Conservation (phyloP, 2,888 invertebrate species). For the Pseudococcus viburni region DNA sequence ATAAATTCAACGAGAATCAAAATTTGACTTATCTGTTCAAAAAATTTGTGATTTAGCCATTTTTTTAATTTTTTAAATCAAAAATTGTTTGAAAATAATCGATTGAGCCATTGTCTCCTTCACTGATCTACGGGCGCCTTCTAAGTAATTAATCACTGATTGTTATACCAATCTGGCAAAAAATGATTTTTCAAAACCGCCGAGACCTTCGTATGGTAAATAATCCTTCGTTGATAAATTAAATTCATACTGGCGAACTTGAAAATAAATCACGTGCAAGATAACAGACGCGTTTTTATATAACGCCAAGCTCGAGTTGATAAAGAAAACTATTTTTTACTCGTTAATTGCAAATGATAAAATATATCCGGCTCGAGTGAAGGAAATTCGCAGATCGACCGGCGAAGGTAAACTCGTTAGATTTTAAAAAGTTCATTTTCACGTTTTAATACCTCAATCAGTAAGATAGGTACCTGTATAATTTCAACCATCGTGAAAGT, state of each 20-base stretch:
- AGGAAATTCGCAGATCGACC: not conserved
- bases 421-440: not conserved
- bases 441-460: not conserved
- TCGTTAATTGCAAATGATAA: slow-evolving; percentile 19
- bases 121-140: too few species aligned
- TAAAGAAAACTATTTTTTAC: not conserved
- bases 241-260: not conserved
- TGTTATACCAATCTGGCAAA: too few species aligned
- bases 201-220: too few species aligned
- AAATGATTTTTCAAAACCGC: too few species aligned
- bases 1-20: too few species aligned
- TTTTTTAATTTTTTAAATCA: too few species aligned
- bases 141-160: too few species aligned
- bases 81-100: too few species aligned
- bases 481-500: not conserved
- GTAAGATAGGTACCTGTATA: not conserved
- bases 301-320: not conserved
- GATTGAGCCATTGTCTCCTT: too few species aligned
- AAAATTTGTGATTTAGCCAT: too few species aligned
- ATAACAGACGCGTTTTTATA: not conserved
- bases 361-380: slow-evolving; percentile 19
- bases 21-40: too few species aligned
- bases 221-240: not conserved
- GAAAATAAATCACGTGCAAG: not conserved
- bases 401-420: slow-evolving; percentile 29